Conservation (phyloP, 2,113 vertebrate species). For the Actenoides lindsayi region DNA sequence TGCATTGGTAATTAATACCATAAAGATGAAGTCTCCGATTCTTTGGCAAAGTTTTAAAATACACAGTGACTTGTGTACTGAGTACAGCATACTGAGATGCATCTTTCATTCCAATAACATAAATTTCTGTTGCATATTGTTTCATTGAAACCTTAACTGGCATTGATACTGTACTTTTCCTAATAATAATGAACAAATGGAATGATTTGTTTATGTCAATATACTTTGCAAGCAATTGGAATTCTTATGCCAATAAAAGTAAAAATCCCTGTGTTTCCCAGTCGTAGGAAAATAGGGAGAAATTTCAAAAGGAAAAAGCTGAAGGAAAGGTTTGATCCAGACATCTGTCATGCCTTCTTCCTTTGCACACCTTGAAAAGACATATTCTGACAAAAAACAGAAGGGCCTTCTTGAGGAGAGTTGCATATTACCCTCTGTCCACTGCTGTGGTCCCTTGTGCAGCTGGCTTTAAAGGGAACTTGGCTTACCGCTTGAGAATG, state of each 20-base stretch:
- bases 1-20: background rate
- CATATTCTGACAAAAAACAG: background rate
- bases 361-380: background rate
- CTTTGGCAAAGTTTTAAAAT: background rate
- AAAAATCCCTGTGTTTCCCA: background rate
- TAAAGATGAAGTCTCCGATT: background rate
- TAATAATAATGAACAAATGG: background rate
- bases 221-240: background rate
- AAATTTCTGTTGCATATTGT: background rate
- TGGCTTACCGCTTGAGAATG: background rate
- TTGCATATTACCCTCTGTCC: background rate
- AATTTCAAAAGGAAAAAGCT: background rate
- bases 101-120: fast-evolving
- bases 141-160: background rate
- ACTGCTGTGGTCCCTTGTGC: background rate
- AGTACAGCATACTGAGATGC: background rate
- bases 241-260: background rate
- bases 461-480: background rate
- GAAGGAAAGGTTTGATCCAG: background rate
- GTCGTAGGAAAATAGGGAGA: background rate
- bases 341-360: background rate
- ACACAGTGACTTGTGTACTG: background rate
- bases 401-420: background rate
- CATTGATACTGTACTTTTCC: background rate
- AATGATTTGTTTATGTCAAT: background rate